phyloP scores from a whole-genome alignment of 1,140 invertebrate genomes.

The fruit fly (Drosophila melanogaster) region Release_6_plus_ISO1_MT NC_004354.4:13534001-13534500 shows the following conservation, averaged over 20 bases:
- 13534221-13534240: conserved; percentile 1
- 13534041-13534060: too few species aligned
- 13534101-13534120: too few species aligned
- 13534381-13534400: conserved; percentile 13
- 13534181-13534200: not conserved
- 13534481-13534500: conserved; percentile 3
- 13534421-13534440: conserved; percentile 3
- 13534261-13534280: conserved; percentile 50
- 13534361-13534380: conserved; percentile 47
- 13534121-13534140: not conserved
- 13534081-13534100: too few species aligned
- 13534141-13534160: not conserved
- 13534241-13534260: conserved; percentile 53
- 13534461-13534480: conserved; percentile 35
- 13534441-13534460: conserved; percentile 64
- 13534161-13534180: not conserved
- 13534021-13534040: too few species aligned
- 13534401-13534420: conserved; percentile 53
- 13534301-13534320: conserved; percentile 19
- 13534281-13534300: conserved; percentile 39
- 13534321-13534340: conserved; percentile 1
- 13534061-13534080: too few species aligned
- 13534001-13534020: too few species aligned
- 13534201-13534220: not conserved
- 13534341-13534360: conserved; percentile 46